A percentile compares a stretch with the other conserved stretches of the same genome.
Conservation (phyloP, 2,797 vertebrate genomes). For the Rhabdophis nuchalis region DNA sequence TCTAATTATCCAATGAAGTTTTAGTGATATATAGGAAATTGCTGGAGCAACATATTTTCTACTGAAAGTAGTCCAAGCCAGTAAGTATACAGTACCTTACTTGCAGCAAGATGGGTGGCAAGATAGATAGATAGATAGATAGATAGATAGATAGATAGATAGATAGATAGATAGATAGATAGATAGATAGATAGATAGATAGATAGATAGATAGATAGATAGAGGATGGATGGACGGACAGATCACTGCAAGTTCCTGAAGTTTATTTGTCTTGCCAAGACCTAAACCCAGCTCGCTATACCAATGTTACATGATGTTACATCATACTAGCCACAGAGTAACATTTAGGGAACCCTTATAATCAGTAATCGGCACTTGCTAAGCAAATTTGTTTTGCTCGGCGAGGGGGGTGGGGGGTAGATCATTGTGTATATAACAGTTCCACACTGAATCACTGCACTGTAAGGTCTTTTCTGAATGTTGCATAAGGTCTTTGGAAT, state of each 20-base stretch:
- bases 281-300: neutral
- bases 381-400: conserved; percentile 6
- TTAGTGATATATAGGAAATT: neutral
- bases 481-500: conserved; percentile 54
- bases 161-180: too few relatives aligned
- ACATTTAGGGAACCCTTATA: neutral
- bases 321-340: neutral
- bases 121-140: too few relatives aligned
- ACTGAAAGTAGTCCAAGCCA: neutral
- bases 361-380: conserved; percentile 2
- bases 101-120: too few relatives aligned
- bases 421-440: conserved; percentile 42
- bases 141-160: too few relatives aligned
- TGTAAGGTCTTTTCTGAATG: conserved; percentile 44
- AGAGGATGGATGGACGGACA: too few relatives aligned
- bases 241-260: neutral
- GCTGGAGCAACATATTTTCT: neutral
- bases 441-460: conserved; percentile 19
- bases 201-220: neutral
- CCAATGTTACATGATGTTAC: neutral
- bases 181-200: too few relatives aligned
- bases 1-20: neutral
- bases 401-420: neutral
- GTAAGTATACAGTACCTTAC: neutral
- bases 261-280: neutral